A percentile compares a stretch with the other conserved stretches of the same genome.
Evolutionary conservation across 2,113 vertebrate genomes (phyloP).

Genomic region (Leptobrachium leishanense): DNA sequence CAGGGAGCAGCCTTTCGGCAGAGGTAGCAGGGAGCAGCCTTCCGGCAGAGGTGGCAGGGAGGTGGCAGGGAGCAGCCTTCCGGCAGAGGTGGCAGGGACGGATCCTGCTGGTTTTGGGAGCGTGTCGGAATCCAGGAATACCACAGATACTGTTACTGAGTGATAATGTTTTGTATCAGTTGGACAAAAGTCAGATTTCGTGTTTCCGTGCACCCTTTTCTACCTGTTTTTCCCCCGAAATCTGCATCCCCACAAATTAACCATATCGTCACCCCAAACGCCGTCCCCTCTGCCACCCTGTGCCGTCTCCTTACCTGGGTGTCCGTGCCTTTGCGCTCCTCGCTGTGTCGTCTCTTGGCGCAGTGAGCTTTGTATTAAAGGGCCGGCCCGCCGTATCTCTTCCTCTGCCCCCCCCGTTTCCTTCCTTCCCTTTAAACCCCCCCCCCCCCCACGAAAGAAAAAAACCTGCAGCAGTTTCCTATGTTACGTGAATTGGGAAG

Average conservation of each 20-base stretch:
- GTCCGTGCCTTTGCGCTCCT: neutral
- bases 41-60: too few relatives aligned
- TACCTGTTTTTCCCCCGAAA: neutral
- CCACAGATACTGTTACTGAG: too few relatives aligned
- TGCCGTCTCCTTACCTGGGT: constrained; percentile 15
- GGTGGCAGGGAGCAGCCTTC: too few relatives aligned
- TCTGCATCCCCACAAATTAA: too few relatives aligned
- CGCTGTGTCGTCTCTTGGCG: neutral
- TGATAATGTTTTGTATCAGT: too few relatives aligned
- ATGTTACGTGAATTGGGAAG: constrained; percentile 42
- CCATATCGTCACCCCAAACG: too few relatives aligned
- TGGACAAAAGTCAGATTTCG: too few relatives aligned
- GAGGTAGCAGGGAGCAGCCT: neutral
- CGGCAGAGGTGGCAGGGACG: neutral
- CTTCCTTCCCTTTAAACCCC: constrained; percentile 23
- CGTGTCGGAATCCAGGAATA: too few relatives aligned
- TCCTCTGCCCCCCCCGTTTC: constrained; percentile 12
- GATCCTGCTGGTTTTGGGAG: too few relatives aligned
- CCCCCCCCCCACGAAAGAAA: neutral
- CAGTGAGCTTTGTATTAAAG: neutral
- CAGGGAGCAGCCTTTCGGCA: too few relatives aligned
- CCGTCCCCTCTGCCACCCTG: neutral
- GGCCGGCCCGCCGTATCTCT: constrained; percentile 1
- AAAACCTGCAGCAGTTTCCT: constrained; percentile 32
- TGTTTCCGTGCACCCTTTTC: neutral